Evolutionary conservation across 2,888 invertebrate species (phyloP).

Genomic region (Drosophila vallismaia): DNA sequence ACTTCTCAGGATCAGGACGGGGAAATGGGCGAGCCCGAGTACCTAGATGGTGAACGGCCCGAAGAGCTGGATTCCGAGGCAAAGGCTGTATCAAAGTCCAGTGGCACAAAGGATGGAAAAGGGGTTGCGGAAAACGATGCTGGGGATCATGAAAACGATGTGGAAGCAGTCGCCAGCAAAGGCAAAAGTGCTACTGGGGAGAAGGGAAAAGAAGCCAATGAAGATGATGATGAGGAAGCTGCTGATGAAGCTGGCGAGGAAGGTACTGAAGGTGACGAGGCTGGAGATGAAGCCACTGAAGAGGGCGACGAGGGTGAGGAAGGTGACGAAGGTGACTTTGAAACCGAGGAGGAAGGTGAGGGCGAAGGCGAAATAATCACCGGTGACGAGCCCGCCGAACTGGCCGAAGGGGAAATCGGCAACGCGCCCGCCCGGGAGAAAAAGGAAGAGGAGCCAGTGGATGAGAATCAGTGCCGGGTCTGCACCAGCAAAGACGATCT

Average conservation of each 20-base stretch:
- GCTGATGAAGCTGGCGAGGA: slow-evolving; percentile 22
- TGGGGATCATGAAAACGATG: slow-evolving; percentile 15
- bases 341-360: slow-evolving; percentile 48
- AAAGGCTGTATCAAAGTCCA: neutral
- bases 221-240: slow-evolving; percentile 13
- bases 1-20: slow-evolving; percentile 21
- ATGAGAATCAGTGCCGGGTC: slow-evolving; percentile 82
- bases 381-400: slow-evolving; percentile 59
- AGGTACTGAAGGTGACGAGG: slow-evolving; percentile 9
- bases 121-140: slow-evolving; percentile 24
- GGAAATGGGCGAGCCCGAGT: slow-evolving; percentile 62
- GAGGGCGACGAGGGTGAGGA: slow-evolving; percentile 26
- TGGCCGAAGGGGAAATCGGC: neutral
- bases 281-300: slow-evolving; percentile 20
- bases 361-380: slow-evolving; percentile 61
- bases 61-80: slow-evolving; percentile 22
- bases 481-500: slow-evolving; percentile 80
- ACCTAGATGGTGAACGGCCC: slow-evolving; percentile 56
- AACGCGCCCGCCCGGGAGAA: slow-evolving; percentile 41
- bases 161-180: neutral
- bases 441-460: slow-evolving; percentile 66
- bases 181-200: slow-evolving; percentile 25
- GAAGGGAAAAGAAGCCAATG: neutral
- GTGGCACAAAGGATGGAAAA: neutral
- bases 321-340: slow-evolving; percentile 28